Base-by-base conservation (phyloP, 2,797 vertebrate species). In the Pangasius djambal region DNA sequence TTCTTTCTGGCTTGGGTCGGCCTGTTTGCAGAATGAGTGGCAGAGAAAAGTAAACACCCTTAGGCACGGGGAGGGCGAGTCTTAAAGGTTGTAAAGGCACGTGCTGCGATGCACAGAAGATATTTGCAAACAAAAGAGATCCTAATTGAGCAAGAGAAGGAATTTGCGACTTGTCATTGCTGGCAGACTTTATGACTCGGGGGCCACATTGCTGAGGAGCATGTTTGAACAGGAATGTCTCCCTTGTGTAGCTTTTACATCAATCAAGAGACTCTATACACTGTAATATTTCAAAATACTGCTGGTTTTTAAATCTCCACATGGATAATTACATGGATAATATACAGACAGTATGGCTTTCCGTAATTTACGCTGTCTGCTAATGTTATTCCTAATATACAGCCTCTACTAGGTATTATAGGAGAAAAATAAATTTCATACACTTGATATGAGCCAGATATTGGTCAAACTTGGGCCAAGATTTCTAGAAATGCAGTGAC, bases 11-110 rank as follows among this genome's bases (percentile, higher is more conserved):
- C 74, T 87, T 2, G 63, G 84, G 78, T 72, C 37, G 55, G 61
- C 59, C 50, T 86, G 69, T 91, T 86, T 89, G 88, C 61, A 55
- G 69, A 88, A 69, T 50, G 65, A 87, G 86, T 16, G 57, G 57
- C 70, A 67, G 86, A 16, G 82, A 70, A 89, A 87, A 86, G 88
- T 82, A 88, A 90, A 85, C 86, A 89, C 28, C 86, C 74, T n/a
- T 25, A 18, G 82, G 86, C 86, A 67, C n/a, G 31, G 52, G 61
- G 16, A 50, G 16, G 74, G 59, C 10, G 40, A 67, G 79, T 69
- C 65, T 74, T 63, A 77, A 50, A 48, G 31, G 70, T 55, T 70
- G 83, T 85, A 78, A 87, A 74, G 59, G 22, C 86, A 84, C 59
- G 86, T 78, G 89, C 50, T 63, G 70, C 15, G 37, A 61, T 75